Base-by-base conservation (phyloP, 2,113 vertebrate genomes). In the Hippocampus abdominalis region DNA sequence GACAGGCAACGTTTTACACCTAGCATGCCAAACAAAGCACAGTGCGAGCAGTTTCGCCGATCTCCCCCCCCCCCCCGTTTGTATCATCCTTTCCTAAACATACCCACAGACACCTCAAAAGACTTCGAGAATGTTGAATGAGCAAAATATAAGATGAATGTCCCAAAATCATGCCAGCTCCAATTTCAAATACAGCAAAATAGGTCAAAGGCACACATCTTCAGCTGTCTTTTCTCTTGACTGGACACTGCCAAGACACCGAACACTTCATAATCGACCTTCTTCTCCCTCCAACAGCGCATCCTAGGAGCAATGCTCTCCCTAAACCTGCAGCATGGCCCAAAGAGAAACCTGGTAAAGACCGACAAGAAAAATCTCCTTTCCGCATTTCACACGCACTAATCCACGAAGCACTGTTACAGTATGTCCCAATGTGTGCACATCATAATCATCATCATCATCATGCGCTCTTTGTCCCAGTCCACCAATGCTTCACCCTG, bases 281-380 rank as follows among this genome's bases (percentile, higher is more conserved):
- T 86, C 82, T 74, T 87, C 72, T 84, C 82, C 82, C 79, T 76
- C 75, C 87, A 89, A 80, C 84, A 85, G 77, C 46, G 64, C 80
- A 75, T 51, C 86, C 87, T 71, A 91, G 72, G 74, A 87, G 85
- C 76, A 80, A 74, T 86, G 72, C 46, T 73, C 76, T 68, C 66
- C 49, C 82, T 83, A 92, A 89, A 82, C 66, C 64, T 76, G 64
- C 10, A 57, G 75, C 70, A 70, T 63, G 78, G 85, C 44, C 85
- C 73, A 77, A 74, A 86, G 83, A 86, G 36, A 82, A 81, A 76
- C 23, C 75, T 74, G 91, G 91, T 93, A 92, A 93, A 82, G 76
- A 82, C 63, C 80, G 80, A 77, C 44, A 51, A 66, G 82, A 64
- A 80, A 71, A 68, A 78, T 54, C 59, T 53, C 49, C 73, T 77